A percentile compares a stretch with the other conserved stretches of the same genome.
phyloP scores from a whole-genome alignment of 2,888 invertebrate genomes.

The Odontothrips loti region DNA sequence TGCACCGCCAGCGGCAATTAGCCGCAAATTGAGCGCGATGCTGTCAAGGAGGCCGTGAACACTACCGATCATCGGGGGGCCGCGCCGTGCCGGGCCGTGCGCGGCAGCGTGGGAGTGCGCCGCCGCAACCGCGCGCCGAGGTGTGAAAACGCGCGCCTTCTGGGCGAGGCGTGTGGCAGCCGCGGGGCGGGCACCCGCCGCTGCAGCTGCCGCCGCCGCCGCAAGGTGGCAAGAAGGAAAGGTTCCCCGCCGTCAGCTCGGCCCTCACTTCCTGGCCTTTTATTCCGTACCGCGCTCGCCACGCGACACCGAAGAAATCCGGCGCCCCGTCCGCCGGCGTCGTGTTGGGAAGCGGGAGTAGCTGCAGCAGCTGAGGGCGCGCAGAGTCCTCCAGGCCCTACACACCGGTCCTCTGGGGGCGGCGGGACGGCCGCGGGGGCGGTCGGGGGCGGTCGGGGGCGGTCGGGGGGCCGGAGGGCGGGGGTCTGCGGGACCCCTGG shows the following conservation, averaged over 20 bases:
- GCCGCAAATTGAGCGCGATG: conserved; percentile 1
- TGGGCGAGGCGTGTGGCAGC: too few relatives aligned
- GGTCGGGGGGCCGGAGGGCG: background rate
- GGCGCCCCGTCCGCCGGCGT: too few relatives aligned
- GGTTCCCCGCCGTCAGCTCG: too few relatives aligned
- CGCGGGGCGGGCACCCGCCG: too few relatives aligned
- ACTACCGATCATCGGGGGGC: background rate
- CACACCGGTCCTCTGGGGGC: background rate
- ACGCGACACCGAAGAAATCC: too few relatives aligned
- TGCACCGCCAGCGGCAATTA: background rate
- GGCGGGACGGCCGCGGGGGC: background rate
- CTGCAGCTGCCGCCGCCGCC: too few relatives aligned
- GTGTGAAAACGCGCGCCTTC: background rate
- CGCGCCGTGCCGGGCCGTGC: background rate
- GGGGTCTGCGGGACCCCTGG: background rate
- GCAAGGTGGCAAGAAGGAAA: too few relatives aligned
- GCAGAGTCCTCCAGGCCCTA: background rate
- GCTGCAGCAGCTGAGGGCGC: too few relatives aligned
- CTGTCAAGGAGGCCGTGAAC: conserved; percentile 19
- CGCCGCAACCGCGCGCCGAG: background rate
- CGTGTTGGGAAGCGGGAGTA: too few relatives aligned
- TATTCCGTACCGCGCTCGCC: too few relatives aligned
- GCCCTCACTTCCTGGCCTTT: too few relatives aligned
- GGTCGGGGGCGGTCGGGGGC: background rate
- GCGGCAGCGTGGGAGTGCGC: background rate